These are phyloP conservation scores for Pteropus rufus DNA, from an alignment of 2,797 vertebrate species.

Conservation along the genomic window DNA sequence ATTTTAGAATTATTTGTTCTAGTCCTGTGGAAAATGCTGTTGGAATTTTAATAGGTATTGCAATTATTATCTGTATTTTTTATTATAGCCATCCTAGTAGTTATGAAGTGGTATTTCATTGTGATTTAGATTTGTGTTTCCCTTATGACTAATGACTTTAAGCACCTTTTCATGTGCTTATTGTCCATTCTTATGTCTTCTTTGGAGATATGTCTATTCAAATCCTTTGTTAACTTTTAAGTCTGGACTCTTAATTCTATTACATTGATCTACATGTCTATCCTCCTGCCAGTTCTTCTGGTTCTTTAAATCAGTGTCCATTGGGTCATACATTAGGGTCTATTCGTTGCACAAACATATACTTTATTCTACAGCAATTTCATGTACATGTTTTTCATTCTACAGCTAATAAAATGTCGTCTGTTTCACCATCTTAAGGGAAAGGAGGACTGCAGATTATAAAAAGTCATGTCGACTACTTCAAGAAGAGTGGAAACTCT, in stretches of 20 bases:
- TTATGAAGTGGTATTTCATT: background rate
- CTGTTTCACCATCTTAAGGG: background rate
- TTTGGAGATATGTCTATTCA: background rate
- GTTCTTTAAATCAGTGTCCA: background rate
- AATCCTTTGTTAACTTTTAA: background rate
- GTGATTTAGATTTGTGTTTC: background rate
- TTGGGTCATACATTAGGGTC: background rate
- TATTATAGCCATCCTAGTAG: background rate
- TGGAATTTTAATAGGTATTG: background rate
- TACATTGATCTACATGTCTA: background rate
- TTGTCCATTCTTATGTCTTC: background rate
- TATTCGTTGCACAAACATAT: background rate
- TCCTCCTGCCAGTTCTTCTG: background rate
- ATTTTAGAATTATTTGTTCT: background rate
- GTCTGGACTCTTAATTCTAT: background rate
- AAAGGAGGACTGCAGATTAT: background rate
- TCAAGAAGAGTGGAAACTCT: background rate
- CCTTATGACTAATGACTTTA: background rate
- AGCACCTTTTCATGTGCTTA: background rate
- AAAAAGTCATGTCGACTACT: background rate
- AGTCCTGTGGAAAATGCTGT: background rate
- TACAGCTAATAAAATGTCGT: background rate
- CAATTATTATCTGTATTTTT: background rate
- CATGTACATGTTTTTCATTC: background rate
- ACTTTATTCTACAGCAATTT: conserved; percentile 27